These are phyloP conservation scores for Petrolisthes cinctipes DNA, from an alignment of 2,888 invertebrate species.

Conservation along the genomic window DNA sequence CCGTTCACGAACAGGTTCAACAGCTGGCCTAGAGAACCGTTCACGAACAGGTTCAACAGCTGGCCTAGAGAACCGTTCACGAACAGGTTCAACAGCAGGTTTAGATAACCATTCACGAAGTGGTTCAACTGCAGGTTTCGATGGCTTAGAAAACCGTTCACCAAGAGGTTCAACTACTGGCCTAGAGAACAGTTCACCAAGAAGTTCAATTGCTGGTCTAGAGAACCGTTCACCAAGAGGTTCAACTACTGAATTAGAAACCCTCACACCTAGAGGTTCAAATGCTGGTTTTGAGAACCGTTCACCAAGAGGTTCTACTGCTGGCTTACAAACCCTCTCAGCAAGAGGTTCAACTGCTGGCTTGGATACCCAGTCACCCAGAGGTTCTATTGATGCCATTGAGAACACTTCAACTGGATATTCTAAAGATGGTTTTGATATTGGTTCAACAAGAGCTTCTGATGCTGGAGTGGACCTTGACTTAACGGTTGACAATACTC, in stretches of 20 bases:
- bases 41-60: no score
- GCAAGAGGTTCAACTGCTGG: background rate
- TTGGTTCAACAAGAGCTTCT: slow-evolving; percentile 25
- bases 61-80: no score
- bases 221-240: background rate
- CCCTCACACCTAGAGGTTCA: slow-evolving; percentile 23
- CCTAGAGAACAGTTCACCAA: no score
- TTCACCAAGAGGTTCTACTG: slow-evolving; percentile 11
- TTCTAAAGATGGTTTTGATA: slow-evolving; percentile 9
- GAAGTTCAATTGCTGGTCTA: no score
- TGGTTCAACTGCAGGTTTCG: no score
- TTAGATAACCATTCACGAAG: no score
- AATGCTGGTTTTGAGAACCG: slow-evolving; percentile 8
- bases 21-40: no score
- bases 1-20: no score
- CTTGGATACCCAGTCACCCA: slow-evolving; percentile 4
- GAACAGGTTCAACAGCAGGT: no score
- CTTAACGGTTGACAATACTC: background rate
- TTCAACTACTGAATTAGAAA: slow-evolving; percentile 18
- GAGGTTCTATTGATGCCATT: slow-evolving; percentile 17
- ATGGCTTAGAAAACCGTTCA: no score
- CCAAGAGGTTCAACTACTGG: no score
- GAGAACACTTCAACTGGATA: slow-evolving; percentile 6
- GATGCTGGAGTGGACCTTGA: slow-evolving; percentile 16
- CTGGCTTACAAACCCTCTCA: slow-evolving; percentile 7